Evolutionary conservation across 2,888 invertebrate genomes (phyloP), one percentile per base, ranked within the genome.

Genomic region (Megamerina dolium): DNA sequence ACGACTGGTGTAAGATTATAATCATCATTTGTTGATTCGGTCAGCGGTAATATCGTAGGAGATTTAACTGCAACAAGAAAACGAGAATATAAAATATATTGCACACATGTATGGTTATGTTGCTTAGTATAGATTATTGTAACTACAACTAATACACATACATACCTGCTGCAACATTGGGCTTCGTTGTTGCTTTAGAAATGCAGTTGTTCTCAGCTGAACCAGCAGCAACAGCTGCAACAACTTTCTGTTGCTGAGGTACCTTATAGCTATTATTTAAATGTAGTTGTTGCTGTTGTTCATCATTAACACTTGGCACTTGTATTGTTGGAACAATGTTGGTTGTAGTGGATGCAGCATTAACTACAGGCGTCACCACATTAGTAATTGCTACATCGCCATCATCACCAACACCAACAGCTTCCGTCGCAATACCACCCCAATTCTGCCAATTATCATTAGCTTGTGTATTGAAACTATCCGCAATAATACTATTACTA

Each of bases 361-460:
- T 37, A 50, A n/a, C 13, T 49, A 51, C 31, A 44, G 32, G 5
- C 4, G 42, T 12, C 13, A 43, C 41, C 8, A 30, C n/a, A 23
- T 37, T 40, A 29, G 29, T 3, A n/a, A n/a, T n/a, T n/a, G n/a
- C n/a, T n/a, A n/a, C n/a, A n/a, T n/a, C n/a, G n/a, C n/a, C n/a
- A n/a, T 38, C 33, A 35, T 47, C 23, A 4, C 9, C 38, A 17
- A 21, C 27, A 17, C 16, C 20, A 13, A 26, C 30, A 2, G 33
- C 41, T 31, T 41, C 35, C 16, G 23, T 41, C 41, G 79, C 79
- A 55, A 73, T 70, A 16, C 37, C 18, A 5, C 75, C 67, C 81
- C 81, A 82, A 60, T 78, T 79, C n/a, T n/a, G n/a, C 82, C 82
- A 83, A 50, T 79, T 49, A 41, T 38, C 53, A 26, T 46, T 53